A percentile compares a stretch with the other conserved stretches of the same genome.
phyloP scores from a whole-genome alignment of 2,888 invertebrate species.

The Lapara coniferarum region DNA sequence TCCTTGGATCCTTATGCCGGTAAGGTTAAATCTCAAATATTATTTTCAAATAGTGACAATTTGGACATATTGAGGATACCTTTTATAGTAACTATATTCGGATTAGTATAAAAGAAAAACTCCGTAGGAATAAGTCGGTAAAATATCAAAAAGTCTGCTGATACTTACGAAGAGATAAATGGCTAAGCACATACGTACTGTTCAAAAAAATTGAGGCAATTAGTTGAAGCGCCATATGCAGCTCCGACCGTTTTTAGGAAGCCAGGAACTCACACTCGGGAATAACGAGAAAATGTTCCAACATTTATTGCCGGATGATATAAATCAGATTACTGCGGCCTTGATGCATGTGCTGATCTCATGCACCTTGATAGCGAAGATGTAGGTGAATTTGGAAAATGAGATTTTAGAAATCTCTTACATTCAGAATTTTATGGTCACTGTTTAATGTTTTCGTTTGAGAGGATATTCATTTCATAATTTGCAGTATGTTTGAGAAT shows the following conservation, averaged over 20 bases:
- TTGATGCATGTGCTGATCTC: not conserved
- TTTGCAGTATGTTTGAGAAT: no score
- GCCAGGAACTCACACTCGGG: not conserved
- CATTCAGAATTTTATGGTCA: not conserved
- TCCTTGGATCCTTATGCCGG: no score
- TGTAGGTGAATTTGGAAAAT: not conserved
- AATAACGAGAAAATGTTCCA: slow-evolving; percentile 1
- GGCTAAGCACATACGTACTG: not conserved
- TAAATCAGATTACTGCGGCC: slow-evolving; percentile 5
- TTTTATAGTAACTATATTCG: no score
- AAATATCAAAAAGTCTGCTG: no score
- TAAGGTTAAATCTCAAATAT: no score
- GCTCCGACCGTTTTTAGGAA: not conserved
- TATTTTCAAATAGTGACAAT: no score
- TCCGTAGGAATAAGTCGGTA: no score
- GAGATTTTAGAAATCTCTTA: not conserved
- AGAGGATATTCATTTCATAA: no score
- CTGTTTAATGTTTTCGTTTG: no score
- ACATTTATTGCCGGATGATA: slow-evolving; percentile 7
- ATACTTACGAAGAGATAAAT: not conserved
- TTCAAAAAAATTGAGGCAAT: not conserved
- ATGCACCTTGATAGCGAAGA: not conserved
- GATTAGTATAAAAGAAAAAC: no score
- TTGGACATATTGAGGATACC: no score
- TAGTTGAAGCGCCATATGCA: not conserved